Base-by-base conservation (phyloP, 1,140 invertebrate species). In the Thaumatotibia leucotreta region DNA sequence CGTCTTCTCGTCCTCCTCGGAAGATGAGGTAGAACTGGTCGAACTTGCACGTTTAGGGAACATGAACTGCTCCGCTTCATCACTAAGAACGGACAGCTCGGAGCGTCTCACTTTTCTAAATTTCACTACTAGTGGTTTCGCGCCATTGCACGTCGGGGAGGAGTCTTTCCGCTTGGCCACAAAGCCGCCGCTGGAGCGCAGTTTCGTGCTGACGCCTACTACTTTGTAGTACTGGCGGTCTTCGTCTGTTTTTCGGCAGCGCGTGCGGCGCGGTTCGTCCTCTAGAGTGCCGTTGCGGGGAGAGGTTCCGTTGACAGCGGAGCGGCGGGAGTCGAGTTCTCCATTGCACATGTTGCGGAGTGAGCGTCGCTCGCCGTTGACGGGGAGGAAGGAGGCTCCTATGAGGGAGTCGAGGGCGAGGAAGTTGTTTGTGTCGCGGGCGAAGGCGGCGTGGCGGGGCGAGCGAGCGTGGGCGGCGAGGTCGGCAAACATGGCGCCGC, bases 51-150 rank as follows among this genome's bases (percentile, higher is more conserved):
- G 92, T 67, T 93, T 93, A 0, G 95, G 94, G 80, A 97, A 97
- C 94, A 97, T 95, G 79, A 96, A 97, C 61, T 95, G 96, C 73
- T 96, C 95, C 0, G 96, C 96, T 81, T 97, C 96, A 67, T 96
- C 95, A 66, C 95, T 96, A 0, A 97, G 79, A 17, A 95, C 91
- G 0, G 94, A 94, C 17, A 97, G 74, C 83, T 96, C 95, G 0
- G 95, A 95, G 61, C 94, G 93, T 20, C 95, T 91, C 3, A 95
- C 92, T 63, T 95, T 94, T 24, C 87, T 79, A 70, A 96, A 96
- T 70, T 96, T 94, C 0, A 96, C 95, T 3, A 96, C 95, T 14
- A 94, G 74, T 14, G 92, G 93, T 65, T 88, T 93, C 68, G 87
- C 76, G 75, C 92, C 76, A 79, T 92, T 84, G 61, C 80, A 83